A percentile compares a stretch with the other conserved stretches of the same genome.
Evolutionary conservation across 2,888 invertebrate genomes (phyloP).

Genomic region (Gibbula magus): DNA sequence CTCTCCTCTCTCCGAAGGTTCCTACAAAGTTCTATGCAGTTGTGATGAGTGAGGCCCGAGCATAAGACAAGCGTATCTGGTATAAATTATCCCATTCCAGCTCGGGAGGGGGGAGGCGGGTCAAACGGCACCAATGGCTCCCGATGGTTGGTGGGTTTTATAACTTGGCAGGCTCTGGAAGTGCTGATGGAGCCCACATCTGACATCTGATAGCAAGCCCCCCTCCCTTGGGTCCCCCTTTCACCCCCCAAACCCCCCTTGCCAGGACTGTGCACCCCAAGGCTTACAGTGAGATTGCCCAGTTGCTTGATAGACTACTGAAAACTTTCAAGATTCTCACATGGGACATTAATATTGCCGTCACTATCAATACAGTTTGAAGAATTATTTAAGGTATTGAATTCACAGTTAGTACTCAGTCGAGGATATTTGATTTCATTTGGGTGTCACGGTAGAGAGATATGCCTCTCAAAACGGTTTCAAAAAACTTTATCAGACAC

Average conservation of each 20-base stretch:
- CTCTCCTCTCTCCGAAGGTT: background rate
- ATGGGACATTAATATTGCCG: background rate
- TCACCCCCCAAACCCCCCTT: background rate
- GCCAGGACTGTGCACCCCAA: background rate
- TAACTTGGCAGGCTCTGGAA: constrained; percentile 14
- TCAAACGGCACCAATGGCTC: constrained; percentile 23
- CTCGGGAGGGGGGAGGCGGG: constrained; percentile 24
- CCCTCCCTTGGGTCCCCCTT: background rate
- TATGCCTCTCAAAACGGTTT: too few species aligned
- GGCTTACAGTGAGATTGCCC: too few species aligned
- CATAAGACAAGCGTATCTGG: constrained; percentile 21
- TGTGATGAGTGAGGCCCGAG: background rate
- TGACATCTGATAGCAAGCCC: background rate
- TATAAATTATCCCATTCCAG: constrained; percentile 19
- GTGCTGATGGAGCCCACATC: constrained; percentile 4
- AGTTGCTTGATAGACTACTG: background rate
- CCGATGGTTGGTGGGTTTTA: constrained; percentile 37
- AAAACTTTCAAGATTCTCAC: background rate
- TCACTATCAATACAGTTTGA: background rate
- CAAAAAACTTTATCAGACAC: too few species aligned
- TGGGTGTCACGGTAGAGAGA: too few species aligned
- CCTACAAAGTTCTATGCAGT: constrained; percentile 7
- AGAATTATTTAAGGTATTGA: background rate
- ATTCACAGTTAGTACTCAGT: background rate
- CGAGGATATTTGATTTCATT: too few species aligned